Evolutionary conservation across 1,140 invertebrate genomes (phyloP).

Genomic region (Dinoponera quadriceps): DNA sequence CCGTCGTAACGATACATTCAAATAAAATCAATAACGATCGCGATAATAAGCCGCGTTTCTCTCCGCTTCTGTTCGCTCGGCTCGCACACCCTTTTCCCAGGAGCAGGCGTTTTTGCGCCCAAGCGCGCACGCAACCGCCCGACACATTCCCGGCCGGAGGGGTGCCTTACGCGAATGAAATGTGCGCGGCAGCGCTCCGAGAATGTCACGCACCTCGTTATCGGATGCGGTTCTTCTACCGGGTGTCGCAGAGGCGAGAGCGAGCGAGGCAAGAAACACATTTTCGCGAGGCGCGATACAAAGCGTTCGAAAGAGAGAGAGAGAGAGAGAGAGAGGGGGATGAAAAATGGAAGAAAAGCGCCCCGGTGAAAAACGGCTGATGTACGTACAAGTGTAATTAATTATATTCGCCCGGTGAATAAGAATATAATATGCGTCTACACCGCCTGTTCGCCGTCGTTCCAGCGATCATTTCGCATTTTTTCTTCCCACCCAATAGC

Average conservation of each 20-base stretch:
- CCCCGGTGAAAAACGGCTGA: too few relatives aligned
- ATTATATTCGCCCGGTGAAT: background rate
- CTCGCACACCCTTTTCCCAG: too few relatives aligned
- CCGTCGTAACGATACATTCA: too few relatives aligned
- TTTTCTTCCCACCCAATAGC: background rate
- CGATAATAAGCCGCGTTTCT: too few relatives aligned
- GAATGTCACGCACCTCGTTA: constrained; percentile 66
- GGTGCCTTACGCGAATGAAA: constrained; percentile 37
- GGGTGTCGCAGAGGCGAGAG: constrained; percentile 1
- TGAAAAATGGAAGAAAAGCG: constrained; percentile 18
- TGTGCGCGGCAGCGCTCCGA: constrained; percentile 40
- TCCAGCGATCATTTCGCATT: too few relatives aligned
- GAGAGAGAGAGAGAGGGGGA: background rate
- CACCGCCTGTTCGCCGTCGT: too few relatives aligned
- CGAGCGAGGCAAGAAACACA: background rate
- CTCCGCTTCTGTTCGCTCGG: too few relatives aligned
- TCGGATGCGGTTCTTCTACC: constrained; percentile 47
- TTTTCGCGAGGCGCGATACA: background rate
- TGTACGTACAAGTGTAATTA: background rate
- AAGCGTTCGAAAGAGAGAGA: background rate
- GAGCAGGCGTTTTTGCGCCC: too few relatives aligned
- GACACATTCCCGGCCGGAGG: background rate
- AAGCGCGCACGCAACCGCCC: too few relatives aligned
- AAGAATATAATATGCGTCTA: too few relatives aligned
- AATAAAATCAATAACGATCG: too few relatives aligned